Conservation (phyloP, 1,140 invertebrate genomes). For the Dreissena rostriformis region DNA sequence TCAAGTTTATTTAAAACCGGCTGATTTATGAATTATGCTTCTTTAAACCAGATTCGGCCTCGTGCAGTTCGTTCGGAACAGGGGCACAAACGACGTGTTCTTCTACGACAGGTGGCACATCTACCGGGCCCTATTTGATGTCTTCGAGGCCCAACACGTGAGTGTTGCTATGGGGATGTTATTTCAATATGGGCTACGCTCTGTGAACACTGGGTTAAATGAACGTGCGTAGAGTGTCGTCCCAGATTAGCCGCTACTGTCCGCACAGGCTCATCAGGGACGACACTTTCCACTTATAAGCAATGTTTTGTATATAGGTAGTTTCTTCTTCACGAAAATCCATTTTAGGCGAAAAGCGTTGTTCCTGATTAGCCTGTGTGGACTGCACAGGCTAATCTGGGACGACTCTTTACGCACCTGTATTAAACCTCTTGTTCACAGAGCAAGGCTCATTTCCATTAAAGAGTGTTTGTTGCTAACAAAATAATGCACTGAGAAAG, state of each 20-base stretch:
- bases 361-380: too few relatives aligned
- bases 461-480: too few relatives aligned
- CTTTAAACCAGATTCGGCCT: slow-evolving; percentile 30
- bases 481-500: too few relatives aligned
- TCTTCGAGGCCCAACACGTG: slow-evolving; percentile 47
- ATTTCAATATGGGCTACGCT: neutral
- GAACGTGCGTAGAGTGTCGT: neutral
- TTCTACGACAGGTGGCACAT: slow-evolving; percentile 36
- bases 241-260: neutral
- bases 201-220: neutral
- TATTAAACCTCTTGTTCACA: too few relatives aligned
- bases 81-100: slow-evolving; percentile 16
- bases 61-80: slow-evolving; percentile 31
- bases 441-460: too few relatives aligned
- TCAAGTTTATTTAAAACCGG: too few relatives aligned
- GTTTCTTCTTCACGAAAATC: neutral
- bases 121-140: slow-evolving; percentile 33
- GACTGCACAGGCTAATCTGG: too few relatives aligned
- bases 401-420: too few relatives aligned
- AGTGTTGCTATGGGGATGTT: neutral
- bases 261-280: neutral
- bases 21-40: neutral
- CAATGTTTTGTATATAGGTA: neutral
- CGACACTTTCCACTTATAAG: neutral
- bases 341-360: neutral